A percentile compares a stretch with the other conserved stretches of the same genome.
Conservation (phyloP, 2,113 vertebrate species). For the Urocolius indicus region DNA sequence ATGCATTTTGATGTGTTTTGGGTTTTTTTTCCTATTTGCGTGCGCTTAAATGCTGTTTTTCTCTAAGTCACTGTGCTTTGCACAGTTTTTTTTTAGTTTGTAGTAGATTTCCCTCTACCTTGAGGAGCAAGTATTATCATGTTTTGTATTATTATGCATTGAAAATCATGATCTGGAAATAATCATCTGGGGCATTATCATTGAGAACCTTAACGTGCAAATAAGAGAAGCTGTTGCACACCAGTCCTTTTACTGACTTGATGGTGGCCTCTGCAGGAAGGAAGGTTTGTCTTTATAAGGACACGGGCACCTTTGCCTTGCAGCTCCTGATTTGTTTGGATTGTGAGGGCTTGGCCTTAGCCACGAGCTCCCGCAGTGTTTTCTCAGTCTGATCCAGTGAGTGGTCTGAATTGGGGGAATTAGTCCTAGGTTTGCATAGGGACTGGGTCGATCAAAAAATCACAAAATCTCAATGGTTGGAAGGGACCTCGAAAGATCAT, state of each 20-base stretch:
- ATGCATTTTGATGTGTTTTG: background rate
- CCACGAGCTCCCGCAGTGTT: background rate
- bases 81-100: background rate
- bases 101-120: background rate
- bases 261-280: background rate
- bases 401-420: background rate
- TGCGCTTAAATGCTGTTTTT: background rate
- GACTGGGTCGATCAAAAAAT: background rate
- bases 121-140: background rate
- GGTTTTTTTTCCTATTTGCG: background rate
- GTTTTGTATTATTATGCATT: background rate
- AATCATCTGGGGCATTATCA: background rate
- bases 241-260: background rate
- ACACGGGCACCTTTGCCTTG: background rate
- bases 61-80: background rate
- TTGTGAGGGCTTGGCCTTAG: background rate
- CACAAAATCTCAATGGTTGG: too few relatives aligned
- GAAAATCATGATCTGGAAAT: background rate
- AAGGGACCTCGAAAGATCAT: too few relatives aligned
- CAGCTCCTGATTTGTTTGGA: background rate
- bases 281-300: background rate
- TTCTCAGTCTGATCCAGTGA: background rate
- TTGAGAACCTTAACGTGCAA: accelerated
- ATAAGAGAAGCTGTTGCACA: background rate
- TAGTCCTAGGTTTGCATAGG: background rate